Evolutionary conservation across 2,113 vertebrate genomes (phyloP).

Genomic region (Sphyrna mokarran): DNA sequence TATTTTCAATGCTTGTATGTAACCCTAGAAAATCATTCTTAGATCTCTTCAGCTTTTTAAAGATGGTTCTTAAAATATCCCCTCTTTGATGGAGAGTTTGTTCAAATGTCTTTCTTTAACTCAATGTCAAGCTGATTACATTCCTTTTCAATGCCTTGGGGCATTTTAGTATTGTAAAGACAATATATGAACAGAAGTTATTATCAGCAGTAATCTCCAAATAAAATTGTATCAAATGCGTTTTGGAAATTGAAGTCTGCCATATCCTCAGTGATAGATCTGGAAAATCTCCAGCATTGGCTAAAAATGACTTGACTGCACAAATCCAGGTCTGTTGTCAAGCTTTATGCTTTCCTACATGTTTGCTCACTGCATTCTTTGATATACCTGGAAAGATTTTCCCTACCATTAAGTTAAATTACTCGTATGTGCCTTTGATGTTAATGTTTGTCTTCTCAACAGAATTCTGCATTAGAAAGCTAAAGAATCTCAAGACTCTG

Average conservation of each 20-base stretch:
- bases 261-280: not conserved
- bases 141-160: not conserved
- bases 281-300: not conserved
- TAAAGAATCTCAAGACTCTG: constrained; percentile 48
- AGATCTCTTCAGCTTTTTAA: not conserved
- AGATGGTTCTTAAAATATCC: not conserved
- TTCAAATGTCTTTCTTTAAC: not conserved
- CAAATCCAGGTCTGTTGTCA: not conserved
- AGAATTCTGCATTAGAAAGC: constrained; percentile 12
- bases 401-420: not conserved
- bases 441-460: not conserved
- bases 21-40: not conserved
- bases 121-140: not conserved
- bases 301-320: not conserved
- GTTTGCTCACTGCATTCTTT: not conserved
- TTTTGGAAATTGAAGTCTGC: not conserved
- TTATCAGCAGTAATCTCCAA: not conserved
- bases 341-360: not conserved
- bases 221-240: not conserved
- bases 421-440: not conserved
- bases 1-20: too few relatives aligned
- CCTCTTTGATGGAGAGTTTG: not conserved
- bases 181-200: not conserved
- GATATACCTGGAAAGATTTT: not conserved
- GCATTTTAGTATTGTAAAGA: not conserved